These are phyloP conservation scores for Agapornis canus DNA, from an alignment of 2,797 vertebrate species.

Conservation along the genomic window DNA sequence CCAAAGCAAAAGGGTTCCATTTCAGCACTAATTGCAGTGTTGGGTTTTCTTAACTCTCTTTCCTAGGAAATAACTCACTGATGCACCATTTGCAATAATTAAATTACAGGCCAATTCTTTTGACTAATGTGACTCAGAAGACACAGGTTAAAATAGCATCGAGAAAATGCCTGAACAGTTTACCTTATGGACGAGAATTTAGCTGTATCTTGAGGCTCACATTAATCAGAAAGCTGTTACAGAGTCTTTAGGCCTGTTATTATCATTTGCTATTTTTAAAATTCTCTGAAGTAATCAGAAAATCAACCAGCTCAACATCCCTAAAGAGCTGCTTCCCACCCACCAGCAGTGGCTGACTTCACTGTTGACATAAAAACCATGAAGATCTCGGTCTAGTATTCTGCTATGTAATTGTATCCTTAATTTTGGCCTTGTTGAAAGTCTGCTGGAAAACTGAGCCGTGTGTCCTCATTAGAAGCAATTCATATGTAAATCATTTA, in stretches of 20 bases:
- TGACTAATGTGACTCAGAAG: constrained; percentile 50
- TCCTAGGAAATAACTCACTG: constrained; percentile 31
- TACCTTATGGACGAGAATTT: constrained; percentile 17
- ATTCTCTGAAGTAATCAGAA: constrained; percentile 68
- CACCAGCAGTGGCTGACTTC: constrained; percentile 64
- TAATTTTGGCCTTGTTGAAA: constrained; percentile 69
- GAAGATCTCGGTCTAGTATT: constrained; percentile 53
- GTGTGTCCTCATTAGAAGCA: constrained; percentile 65
- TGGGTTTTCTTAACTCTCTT: constrained; percentile 41
- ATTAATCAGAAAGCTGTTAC: constrained; percentile 55
- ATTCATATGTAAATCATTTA: constrained; percentile 71
- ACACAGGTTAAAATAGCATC: constrained; percentile 37
- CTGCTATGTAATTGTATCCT: constrained; percentile 64
- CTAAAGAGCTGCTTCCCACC: constrained; percentile 53
- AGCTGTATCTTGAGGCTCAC: background rate
- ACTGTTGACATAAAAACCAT: constrained; percentile 61
- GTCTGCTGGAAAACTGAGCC: constrained; percentile 52
- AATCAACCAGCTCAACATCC: constrained; percentile 63
- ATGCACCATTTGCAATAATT: constrained; percentile 59
- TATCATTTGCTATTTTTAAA: constrained; percentile 71
- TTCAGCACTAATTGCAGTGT: constrained; percentile 35
- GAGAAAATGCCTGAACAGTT: constrained; percentile 21
- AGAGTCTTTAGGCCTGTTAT: constrained; percentile 52
- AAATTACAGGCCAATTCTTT: constrained; percentile 52
- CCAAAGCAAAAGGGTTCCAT: constrained; percentile 26